Evolutionary conservation across 1,140 invertebrate species (phyloP), one percentile per base, ranked within the genome.

Genomic region (Atopsyche davidsoni): DNA sequence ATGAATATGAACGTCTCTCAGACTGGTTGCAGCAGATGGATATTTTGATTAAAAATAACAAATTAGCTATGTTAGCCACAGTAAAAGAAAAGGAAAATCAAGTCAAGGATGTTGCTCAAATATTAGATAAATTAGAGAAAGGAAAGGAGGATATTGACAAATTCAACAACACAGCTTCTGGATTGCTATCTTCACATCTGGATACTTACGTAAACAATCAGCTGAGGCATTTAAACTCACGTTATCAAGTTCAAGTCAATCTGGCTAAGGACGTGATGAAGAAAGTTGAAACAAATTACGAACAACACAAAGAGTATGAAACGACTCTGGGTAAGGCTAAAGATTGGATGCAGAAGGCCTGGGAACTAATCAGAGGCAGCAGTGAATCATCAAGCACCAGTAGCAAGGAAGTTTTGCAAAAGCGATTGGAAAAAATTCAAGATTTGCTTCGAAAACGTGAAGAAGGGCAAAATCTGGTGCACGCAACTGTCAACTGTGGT

Each of bases 1-100:
- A 94, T 61, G 90, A 94, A 68, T 92, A 89, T 64, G 92, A 95
- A 67, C 78, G 86, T 46, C 69, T 94, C 6, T 92, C 89, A 47
- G 89, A 93, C 64, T 96, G 92, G 92, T 66, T 97, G 31, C 91
- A 96, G 66, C 88, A 93, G 63, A 91, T 90, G 62, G 91, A 96
- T 62, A 89, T 92, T 56, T 76, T 92, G 11, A 84, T 95, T 14
- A 94, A 94, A 65, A 87, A 90, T 21, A 87, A 94, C 59, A 92
- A 93, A 64, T 83, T 89, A 21, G 83, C 88, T 28, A 71, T 95
- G 3, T 76, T 90, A 13, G 79, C 89, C 2, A 90, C 84, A 59
- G 73, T 90, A 2, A 77, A 81, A 34, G 92, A 96, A 60, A 95
- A 96, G 60, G 78, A 83, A 48, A 87, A 86, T 46, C 89, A 92